Evolutionary conservation across 1,140 invertebrate genomes (phyloP).

Genomic region (Kradibia gibbosae): DNA sequence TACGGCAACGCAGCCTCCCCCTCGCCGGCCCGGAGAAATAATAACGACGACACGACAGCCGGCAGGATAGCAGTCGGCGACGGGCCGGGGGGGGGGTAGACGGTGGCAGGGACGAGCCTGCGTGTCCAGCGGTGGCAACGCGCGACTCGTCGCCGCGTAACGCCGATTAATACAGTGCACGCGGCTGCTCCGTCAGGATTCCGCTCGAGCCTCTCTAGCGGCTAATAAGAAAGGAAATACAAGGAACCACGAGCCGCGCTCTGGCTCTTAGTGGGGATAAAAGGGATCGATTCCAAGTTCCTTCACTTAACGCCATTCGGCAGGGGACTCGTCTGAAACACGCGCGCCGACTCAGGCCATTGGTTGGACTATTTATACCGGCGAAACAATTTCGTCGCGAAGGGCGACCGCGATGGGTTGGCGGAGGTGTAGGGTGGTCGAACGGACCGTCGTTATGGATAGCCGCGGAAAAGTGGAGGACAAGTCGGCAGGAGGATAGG

Average conservation of each 20-base stretch:
- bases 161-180: neutral
- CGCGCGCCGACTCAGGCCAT: neutral
- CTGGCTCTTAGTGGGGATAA: no score
- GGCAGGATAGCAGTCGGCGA: neutral
- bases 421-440: no score
- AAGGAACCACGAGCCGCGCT: no score
- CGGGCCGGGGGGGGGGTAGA: no score
- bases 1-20: constrained; percentile 26
- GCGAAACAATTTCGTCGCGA: neutral
- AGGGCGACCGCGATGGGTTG: no score
- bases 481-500: no score
- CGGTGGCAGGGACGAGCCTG: no score
- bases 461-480: no score
- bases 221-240: neutral
- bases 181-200: neutral
- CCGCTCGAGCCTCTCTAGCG: neutral
- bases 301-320: neutral
- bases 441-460: no score
- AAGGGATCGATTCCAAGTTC: no score
- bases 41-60: neutral
- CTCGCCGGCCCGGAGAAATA: constrained; percentile 48
- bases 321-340: no score
- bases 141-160: neutral
- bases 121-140: no score
- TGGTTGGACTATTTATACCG: neutral